Percentiles rank a stretch among this genome's conserved stretches.
These are phyloP conservation scores for Eurois occulta DNA, from an alignment of 2,888 invertebrate species.

Conservation along the genomic window DNA sequence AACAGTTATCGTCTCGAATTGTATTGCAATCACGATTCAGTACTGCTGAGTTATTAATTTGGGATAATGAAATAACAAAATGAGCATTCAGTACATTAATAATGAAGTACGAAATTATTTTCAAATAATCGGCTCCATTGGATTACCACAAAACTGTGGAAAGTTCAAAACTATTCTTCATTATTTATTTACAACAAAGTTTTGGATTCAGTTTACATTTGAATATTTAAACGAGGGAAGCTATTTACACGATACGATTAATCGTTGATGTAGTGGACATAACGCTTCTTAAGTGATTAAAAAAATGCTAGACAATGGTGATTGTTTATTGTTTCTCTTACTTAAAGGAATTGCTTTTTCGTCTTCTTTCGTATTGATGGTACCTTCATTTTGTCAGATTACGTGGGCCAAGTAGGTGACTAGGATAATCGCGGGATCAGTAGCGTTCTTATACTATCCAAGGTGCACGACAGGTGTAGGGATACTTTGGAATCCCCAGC, in stretches of 20 bases:
- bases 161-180: conserved; percentile 53
- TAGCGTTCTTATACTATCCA: background rate
- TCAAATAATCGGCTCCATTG: conserved; percentile 41
- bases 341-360: background rate
- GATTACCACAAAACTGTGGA: conserved; percentile 39
- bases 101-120: conserved; percentile 26
- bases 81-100: conserved; percentile 9
- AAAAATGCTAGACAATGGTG: no score
- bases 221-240: conserved; percentile 49
- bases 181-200: conserved; percentile 59
- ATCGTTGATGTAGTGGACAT: background rate
- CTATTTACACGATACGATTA: conserved; percentile 43
- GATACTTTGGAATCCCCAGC: background rate
- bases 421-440: background rate
- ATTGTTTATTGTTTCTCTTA: background rate
- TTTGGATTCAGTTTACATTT: conserved; percentile 54
- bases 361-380: background rate
- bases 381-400: background rate
- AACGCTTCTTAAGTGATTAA: background rate
- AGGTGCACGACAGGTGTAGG: background rate
- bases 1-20: conserved; percentile 1
- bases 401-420: background rate
- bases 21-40: conserved; percentile 14
- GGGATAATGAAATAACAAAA: conserved; percentile 17
- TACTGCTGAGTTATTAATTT: conserved; percentile 3